Evolutionary conservation across 2,113 vertebrate species (phyloP), one percentile per base, ranked within the genome.

Genomic region (Hepsetus odoe): DNA sequence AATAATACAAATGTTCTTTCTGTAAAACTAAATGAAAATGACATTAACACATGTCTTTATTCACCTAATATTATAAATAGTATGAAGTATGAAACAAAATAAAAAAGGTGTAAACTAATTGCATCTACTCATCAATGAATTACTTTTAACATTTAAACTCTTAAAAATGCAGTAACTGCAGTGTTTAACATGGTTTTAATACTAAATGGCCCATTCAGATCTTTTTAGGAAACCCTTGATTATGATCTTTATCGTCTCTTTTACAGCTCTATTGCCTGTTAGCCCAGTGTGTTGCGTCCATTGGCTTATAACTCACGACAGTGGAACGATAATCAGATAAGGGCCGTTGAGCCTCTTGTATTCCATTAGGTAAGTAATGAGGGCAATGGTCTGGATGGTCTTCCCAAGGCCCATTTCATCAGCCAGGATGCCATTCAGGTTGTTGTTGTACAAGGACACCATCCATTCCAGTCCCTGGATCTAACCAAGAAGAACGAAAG

Each of bases 401-500:
- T 99, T 99, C 81, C 97, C 97, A 0, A 99, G 92, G 13, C 98
- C 98, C 98, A 99, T 99, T 88, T 99, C 98, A 80, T 99, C 98
- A 56, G 97, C 97, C 87, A 99, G 91, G 91, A 99, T 99, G 78
- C 97, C 97, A 55, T 99, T 99, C 68, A 99, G 88, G 87, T 99
- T 99, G 92, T 99, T 99, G 91, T 99, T 98, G 89, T 98, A 99
- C 49, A 99, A 88, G 16, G 98, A 99, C 87, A 99, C 98, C 98
- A 99, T 97, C 98, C 98, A 99, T 86, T 99, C 98, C 85, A 99
- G 90, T 5, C 97, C 98, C 86, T 99, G 97, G 76, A 97, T 80
- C 98, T 99, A 33, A 18, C 79, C 0, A 12, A 28, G 74, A 82
- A 93, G 89, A 94, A 61, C 12, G 38, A 62, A 35, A 9, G 30